These are phyloP conservation scores for Scelioninae gen. 1 DNA, from an alignment of 2,888 invertebrate species.

Conservation along the genomic window DNA sequence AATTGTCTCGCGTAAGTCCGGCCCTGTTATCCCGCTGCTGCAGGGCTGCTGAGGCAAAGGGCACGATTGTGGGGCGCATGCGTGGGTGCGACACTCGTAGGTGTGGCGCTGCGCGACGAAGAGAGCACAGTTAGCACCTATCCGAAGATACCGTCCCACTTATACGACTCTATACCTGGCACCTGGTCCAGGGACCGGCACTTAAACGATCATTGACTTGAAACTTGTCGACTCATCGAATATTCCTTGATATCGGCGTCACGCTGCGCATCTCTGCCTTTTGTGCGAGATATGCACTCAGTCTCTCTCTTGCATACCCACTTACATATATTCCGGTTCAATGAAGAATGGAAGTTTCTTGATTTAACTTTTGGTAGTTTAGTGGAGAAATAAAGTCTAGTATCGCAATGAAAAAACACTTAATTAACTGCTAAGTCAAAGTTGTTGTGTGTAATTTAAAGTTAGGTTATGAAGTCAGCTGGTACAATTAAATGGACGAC, in stretches of 20 bases:
- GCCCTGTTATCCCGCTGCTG: slow-evolving; percentile 37
- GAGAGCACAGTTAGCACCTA: slow-evolving; percentile 74
- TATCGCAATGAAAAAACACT: slow-evolving; percentile 14
- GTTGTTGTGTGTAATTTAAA: too few species aligned
- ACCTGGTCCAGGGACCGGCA: slow-evolving; percentile 73
- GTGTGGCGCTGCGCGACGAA: slow-evolving; percentile 68
- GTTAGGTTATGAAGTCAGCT: too few species aligned
- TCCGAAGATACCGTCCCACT: slow-evolving; percentile 72
- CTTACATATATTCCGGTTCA: slow-evolving; percentile 38
- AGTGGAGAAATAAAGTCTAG: slow-evolving; percentile 51
- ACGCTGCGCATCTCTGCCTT: slow-evolving; percentile 65
- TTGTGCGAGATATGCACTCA: slow-evolving; percentile 54
- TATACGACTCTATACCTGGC: slow-evolving; percentile 71
- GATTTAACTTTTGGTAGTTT: slow-evolving; percentile 34
- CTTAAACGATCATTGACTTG: slow-evolving; percentile 77
- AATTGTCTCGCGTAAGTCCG: too few species aligned
- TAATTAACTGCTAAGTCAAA: slow-evolving; percentile 26
- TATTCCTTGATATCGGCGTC: slow-evolving; percentile 66
- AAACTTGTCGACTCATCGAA: slow-evolving; percentile 73
- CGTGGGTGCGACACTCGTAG: slow-evolving; percentile 69
- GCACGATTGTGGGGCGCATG: slow-evolving; percentile 57
- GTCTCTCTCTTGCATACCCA: slow-evolving; percentile 40
- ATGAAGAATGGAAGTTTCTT: slow-evolving; percentile 46
- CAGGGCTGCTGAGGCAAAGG: slow-evolving; percentile 50
- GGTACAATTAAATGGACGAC: too few species aligned